phyloP scores from a whole-genome alignment of 2,888 invertebrate species.

The Agrotis puta region DNA sequence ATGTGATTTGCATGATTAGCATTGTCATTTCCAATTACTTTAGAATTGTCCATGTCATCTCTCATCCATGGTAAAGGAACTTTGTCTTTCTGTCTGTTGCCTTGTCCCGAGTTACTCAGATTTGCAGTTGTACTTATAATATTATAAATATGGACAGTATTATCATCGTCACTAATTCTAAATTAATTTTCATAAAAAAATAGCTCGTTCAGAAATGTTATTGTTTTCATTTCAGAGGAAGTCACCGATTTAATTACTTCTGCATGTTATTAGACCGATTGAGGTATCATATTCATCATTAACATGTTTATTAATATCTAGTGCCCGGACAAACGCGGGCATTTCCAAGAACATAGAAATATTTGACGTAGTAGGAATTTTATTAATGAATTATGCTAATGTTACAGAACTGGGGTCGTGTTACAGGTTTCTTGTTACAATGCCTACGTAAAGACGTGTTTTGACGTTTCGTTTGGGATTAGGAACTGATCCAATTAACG shows the following conservation, averaged over 20 bases:
- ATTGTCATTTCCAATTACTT: not conserved
- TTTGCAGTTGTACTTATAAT: not conserved
- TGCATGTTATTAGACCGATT: conserved; percentile 41
- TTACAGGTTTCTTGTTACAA: conserved; percentile 53
- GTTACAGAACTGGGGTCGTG: conserved; percentile 32
- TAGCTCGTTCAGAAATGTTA: conserved; percentile 7
- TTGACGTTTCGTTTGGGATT: conserved; percentile 53
- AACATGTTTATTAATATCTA: conserved; percentile 51
- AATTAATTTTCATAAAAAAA: not conserved
- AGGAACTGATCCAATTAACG: conserved; percentile 54
- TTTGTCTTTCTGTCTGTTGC: not conserved
- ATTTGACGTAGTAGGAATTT: conserved; percentile 50
- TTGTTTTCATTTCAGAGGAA: conserved; percentile 54
- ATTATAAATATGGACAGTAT: not conserved
- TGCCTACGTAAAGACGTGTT: conserved; percentile 36
- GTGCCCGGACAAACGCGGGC: conserved; percentile 41
- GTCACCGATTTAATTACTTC: conserved; percentile 49
- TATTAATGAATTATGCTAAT: conserved; percentile 59
- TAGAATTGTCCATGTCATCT: not conserved
- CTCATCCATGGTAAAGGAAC: not conserved
- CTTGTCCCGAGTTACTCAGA: not conserved
- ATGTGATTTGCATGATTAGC: too few relatives aligned
- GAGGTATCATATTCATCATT: conserved; percentile 59
- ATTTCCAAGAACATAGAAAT: conserved; percentile 61
- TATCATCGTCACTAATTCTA: not conserved